Conservation (phyloP, 2,797 vertebrate genomes). For the Hydrophis major region DNA sequence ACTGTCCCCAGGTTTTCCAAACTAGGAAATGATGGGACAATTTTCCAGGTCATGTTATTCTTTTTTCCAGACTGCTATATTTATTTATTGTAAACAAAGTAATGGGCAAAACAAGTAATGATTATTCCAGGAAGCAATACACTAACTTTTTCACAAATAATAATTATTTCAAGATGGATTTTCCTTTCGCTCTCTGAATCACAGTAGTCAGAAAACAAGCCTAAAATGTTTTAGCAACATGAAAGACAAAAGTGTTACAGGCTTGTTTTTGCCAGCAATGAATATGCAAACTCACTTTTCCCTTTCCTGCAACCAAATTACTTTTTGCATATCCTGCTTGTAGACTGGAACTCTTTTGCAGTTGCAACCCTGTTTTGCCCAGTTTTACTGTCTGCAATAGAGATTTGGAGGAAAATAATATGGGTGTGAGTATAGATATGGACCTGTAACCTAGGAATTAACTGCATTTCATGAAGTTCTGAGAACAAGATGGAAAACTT, state of each 20-base stretch:
- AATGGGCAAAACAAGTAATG: neutral
- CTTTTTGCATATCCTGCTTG: constrained; percentile 14
- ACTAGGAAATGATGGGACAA: neutral
- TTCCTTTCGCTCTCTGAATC: constrained; percentile 8
- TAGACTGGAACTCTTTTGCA: constrained; percentile 3
- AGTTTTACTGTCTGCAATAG: neutral
- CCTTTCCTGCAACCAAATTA: constrained; percentile 6
- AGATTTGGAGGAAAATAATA: neutral
- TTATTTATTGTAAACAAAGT: constrained; percentile 13
- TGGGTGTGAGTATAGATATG: neutral
- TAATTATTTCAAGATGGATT: neutral
- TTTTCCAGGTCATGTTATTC: constrained; percentile 7
- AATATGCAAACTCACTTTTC: constrained; percentile 21
- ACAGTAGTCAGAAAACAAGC: neutral
- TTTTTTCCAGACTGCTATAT: neutral
- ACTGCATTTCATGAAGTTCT: neutral
- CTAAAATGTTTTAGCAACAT: constrained; percentile 9
- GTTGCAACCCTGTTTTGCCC: neutral
- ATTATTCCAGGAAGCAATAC: constrained; percentile 3
- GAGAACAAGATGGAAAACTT: neutral
- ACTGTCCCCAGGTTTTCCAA: neutral
- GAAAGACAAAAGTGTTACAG: neutral
- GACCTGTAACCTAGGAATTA: neutral
- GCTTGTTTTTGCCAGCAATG: constrained; percentile 22
- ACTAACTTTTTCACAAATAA: neutral